Evolutionary conservation across 2,888 invertebrate genomes (phyloP), one percentile per base, ranked within the genome.

Genomic region (Chrysomela aeneicollis): DNA sequence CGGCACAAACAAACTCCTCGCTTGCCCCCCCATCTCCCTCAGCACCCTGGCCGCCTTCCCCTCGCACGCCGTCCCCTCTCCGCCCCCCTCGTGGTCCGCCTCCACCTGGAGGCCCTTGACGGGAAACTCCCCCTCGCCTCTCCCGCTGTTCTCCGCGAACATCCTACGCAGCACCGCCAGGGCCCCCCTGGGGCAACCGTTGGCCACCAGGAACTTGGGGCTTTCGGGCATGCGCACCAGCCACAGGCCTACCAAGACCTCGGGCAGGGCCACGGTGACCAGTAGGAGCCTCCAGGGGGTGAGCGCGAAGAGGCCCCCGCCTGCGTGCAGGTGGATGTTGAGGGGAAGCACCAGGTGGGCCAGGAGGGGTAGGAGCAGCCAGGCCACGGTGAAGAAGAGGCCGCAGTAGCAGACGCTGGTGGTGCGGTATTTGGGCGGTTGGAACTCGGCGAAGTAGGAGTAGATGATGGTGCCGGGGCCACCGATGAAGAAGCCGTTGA

Each of bases 261-360:
- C 88, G 0, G 93, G 89, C 1, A 91, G 37, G 0, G 89, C 87
- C 64, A 91, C 87, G 0, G 89, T 80, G 0, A 90, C 85, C 1
- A 94, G 81, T 63, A 92, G 87, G 4, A 93, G 77, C 5, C 94
- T 85, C 94, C 94, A 94, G 0, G 93, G 90, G 35, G 89, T 86
- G 76, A 89, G 88, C 64, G 70, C 58, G 21, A 92, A 75, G 10
- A 80, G 77, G 0, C 77, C 66, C 42, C 75, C 75, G 10, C 78
- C 30, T 19, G 57, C 51, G 18, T 70, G 66, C 18, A n/a, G n/a
- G n/a, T 74, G 51, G 3, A 77, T 49, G 5, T 66, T 30, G 10
- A 80, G 52, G 0, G 82, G 80, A 57, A 82, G 70, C 17, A 81
- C 71, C 8, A 74, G 37, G 18, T 52, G 59, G n/a, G 80, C 77